Conservation (phyloP, 2,113 vertebrate genomes). For the Desmodus rotundus region DNA sequence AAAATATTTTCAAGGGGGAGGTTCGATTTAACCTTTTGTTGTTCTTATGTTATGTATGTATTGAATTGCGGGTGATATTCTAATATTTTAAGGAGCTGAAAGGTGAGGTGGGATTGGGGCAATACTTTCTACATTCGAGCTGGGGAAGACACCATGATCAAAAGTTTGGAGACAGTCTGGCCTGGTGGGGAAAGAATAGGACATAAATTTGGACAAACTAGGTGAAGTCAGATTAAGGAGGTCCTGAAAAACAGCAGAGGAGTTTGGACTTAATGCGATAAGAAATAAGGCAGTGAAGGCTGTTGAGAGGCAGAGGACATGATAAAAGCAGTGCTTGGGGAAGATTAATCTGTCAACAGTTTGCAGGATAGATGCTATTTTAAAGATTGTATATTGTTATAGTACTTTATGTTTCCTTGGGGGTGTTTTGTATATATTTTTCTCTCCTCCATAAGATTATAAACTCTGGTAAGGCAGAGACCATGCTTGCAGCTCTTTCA, state of each 20-base stretch:
- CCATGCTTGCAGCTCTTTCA: slow-evolving; percentile 18
- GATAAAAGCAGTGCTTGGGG: slow-evolving; percentile 64
- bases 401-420: slow-evolving; percentile 67
- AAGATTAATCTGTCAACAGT: slow-evolving; percentile 68
- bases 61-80: not conserved
- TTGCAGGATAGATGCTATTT: slow-evolving; percentile 64
- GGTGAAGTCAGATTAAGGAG: slow-evolving; percentile 32
- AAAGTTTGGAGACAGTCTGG: not conserved
- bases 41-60: not conserved
- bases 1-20: not conserved
- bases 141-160: not conserved
- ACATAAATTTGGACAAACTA: slow-evolving; percentile 63
- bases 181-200: not conserved
- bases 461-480: slow-evolving; percentile 44
- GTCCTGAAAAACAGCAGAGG: slow-evolving; percentile 39
- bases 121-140: not conserved
- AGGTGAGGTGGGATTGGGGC: not conserved
- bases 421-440: slow-evolving; percentile 66
- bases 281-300: slow-evolving; percentile 50
- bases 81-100: not conserved
- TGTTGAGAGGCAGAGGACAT: slow-evolving; percentile 53
- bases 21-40: not conserved
- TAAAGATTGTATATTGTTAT: slow-evolving; percentile 71
- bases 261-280: slow-evolving; percentile 55
- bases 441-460: slow-evolving; percentile 55